These are phyloP conservation scores for Tenthredo scrophulariae DNA, from an alignment of 2,888 invertebrate species.

Conservation along the genomic window DNA sequence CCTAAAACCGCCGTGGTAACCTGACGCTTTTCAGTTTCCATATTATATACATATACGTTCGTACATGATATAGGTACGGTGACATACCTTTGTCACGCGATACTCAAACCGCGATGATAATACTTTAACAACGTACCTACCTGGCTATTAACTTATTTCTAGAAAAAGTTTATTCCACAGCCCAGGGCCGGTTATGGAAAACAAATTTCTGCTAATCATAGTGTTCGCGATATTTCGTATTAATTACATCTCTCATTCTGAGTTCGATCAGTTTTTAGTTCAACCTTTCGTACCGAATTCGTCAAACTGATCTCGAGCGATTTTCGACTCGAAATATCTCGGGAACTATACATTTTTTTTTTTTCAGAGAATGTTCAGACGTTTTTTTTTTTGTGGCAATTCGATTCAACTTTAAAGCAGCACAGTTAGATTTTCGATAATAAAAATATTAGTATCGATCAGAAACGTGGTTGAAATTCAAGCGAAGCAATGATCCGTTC, in stretches of 20 bases:
- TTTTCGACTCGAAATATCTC: too few relatives aligned
- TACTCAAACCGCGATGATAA: slow-evolving; percentile 23
- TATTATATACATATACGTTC: neutral
- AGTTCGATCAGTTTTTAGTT: neutral
- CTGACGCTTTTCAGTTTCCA: slow-evolving; percentile 26
- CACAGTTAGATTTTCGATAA: too few relatives aligned
- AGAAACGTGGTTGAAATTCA: too few relatives aligned
- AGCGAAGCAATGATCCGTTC: too few relatives aligned
- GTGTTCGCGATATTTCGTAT: too few relatives aligned
- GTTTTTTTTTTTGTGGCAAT: too few relatives aligned
- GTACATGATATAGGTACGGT: neutral
- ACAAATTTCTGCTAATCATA: neutral
- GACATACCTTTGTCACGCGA: slow-evolving; percentile 47
- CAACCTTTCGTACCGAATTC: neutral
- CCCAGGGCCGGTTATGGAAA: neutral
- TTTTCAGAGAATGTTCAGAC: too few relatives aligned
- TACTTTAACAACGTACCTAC: slow-evolving; percentile 10
- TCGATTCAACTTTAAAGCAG: too few relatives aligned
- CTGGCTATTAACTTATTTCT: slow-evolving; percentile 22
- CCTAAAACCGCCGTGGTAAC: slow-evolving; percentile 1
- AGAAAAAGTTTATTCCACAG: neutral
- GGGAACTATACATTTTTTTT: too few relatives aligned
- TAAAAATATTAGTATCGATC: too few relatives aligned
- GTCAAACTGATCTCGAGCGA: too few relatives aligned
- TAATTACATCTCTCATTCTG: too few relatives aligned